Conservation (phyloP, 2,888 invertebrate genomes). For the Pterobdella sp. region DNA sequence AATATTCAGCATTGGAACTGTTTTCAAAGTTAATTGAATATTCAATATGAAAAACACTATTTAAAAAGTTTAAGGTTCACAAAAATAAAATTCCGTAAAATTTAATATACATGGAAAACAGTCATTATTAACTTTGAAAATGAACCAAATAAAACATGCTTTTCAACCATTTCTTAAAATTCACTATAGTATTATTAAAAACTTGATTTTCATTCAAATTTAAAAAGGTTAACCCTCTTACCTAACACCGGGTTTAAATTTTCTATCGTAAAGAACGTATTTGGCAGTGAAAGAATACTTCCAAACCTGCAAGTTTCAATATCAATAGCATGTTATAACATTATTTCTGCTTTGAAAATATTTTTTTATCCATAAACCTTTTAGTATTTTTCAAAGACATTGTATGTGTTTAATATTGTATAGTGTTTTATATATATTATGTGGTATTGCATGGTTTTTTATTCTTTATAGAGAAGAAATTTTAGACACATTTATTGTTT, state of each 20-base stretch:
- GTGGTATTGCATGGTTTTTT: no score
- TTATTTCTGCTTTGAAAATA: no score
- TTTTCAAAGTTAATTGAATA: background rate
- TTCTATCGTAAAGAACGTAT: slow-evolving; percentile 29
- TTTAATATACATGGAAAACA: background rate
- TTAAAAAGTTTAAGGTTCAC: background rate
- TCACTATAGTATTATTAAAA: background rate
- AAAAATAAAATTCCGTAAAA: background rate
- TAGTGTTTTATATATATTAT: no score
- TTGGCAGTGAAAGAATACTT: slow-evolving; percentile 32
- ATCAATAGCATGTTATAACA: background rate
- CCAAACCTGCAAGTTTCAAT: slow-evolving; percentile 30
- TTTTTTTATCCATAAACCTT: no score
- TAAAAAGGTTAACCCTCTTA: background rate
- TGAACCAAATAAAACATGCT: no score
- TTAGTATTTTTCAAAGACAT: no score
- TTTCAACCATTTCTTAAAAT: no score
- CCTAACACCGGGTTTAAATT: background rate
- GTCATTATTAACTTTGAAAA: slow-evolving; percentile 1
- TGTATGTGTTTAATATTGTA: no score
- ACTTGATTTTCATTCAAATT: background rate
- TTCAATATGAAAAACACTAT: background rate
- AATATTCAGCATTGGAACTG: background rate
- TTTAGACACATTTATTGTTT: no score
- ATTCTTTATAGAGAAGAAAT: no score